Conservation (phyloP, 2,888 invertebrate species). For the Rhaphigaster nebulosa region DNA sequence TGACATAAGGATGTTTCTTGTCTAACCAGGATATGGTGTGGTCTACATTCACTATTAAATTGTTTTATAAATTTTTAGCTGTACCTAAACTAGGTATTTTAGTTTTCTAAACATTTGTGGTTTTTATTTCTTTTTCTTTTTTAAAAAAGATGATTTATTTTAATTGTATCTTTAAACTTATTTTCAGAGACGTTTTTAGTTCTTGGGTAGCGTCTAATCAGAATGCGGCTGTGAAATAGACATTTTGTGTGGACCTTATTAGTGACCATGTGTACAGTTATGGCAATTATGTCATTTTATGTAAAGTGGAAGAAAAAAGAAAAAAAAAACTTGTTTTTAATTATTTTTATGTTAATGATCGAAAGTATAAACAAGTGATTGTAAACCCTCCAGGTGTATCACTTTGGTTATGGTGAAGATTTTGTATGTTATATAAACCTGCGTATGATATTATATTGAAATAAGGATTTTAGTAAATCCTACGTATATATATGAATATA, state of each 20-base stretch:
- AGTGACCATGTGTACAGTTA: slow-evolving; percentile 59
- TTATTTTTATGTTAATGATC: slow-evolving; percentile 60
- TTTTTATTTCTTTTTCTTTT: neutral
- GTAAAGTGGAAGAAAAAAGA: slow-evolving; percentile 59
- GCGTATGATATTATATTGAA: slow-evolving; percentile 49
- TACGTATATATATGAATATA: slow-evolving; percentile 5
- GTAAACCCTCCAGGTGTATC: slow-evolving; percentile 62
- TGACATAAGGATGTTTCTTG: too few species aligned
- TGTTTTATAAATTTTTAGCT: too few species aligned
- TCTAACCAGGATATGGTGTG: too few species aligned
- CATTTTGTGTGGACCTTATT: slow-evolving; percentile 61
- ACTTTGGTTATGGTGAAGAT: slow-evolving; percentile 64
- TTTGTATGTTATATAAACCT: slow-evolving; percentile 53
- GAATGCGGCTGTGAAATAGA: slow-evolving; percentile 85
- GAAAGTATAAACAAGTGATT: slow-evolving; percentile 60
- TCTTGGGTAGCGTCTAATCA: slow-evolving; percentile 91
- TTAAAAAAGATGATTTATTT: neutral
- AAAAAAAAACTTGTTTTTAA: slow-evolving; percentile 57
- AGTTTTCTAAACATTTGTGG: neutral
- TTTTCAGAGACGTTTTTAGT: slow-evolving; percentile 88
- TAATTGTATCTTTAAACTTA: slow-evolving; percentile 9
- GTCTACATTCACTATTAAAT: too few species aligned
- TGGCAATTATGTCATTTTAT: slow-evolving; percentile 58
- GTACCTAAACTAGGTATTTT: neutral
- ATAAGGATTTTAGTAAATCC: slow-evolving; percentile 34